Evolutionary conservation across 2,888 invertebrate species (phyloP).

Genomic region (Trilocha varians): DNA sequence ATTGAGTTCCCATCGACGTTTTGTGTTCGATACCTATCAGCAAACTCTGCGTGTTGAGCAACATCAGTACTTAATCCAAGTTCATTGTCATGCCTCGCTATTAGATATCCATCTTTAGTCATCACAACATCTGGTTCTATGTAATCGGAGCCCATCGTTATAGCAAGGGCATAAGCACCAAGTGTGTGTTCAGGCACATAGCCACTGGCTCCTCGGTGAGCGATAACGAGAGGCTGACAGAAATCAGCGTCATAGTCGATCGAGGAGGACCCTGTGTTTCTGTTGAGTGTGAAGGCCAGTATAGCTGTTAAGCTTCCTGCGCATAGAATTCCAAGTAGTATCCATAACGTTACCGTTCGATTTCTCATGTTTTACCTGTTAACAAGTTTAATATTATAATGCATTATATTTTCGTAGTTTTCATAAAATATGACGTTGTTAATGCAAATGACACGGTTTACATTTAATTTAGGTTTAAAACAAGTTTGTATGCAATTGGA

Average conservation of each 20-base stretch:
- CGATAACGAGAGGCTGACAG: constrained; percentile 48
- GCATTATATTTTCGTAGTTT: too few relatives aligned
- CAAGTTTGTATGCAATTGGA: too few relatives aligned
- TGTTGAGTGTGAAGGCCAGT: constrained; percentile 17
- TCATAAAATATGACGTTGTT: too few relatives aligned
- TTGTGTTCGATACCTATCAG: constrained; percentile 43
- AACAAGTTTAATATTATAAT: not conserved
- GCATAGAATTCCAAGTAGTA: constrained; percentile 17
- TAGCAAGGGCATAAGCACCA: constrained; percentile 55
- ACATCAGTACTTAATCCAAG: constrained; percentile 52
- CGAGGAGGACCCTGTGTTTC: constrained; percentile 11
- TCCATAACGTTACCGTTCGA: constrained; percentile 15
- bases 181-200: constrained; percentile 62
- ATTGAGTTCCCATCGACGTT: constrained; percentile 36
- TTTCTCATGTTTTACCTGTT: constrained; percentile 4
- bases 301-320: constrained; percentile 15
- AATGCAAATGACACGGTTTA: too few relatives aligned
- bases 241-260: constrained; percentile 30
- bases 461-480: too few relatives aligned
- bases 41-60: constrained; percentile 41
- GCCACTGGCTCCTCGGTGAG: constrained; percentile 59
- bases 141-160: constrained; percentile 59
- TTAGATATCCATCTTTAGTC: constrained; percentile 51
- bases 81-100: constrained; percentile 59
- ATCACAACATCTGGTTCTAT: constrained; percentile 61